Percentiles rank a stretch among this genome's conserved stretches.
Evolutionary conservation across 2,113 vertebrate species (phyloP).

Genomic region (Fregata magnificens): DNA sequence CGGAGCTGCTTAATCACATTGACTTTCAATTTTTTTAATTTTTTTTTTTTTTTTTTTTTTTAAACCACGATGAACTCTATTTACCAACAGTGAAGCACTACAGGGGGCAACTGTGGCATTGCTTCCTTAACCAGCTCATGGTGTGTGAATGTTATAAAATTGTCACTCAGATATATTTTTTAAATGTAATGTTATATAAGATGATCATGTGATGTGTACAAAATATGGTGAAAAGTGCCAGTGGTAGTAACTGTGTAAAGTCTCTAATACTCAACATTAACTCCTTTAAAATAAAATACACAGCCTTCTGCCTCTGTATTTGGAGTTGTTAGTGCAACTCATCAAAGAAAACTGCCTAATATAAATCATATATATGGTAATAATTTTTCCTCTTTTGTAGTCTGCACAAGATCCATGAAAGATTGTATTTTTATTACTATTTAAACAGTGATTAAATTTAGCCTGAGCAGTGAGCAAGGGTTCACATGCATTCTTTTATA

Average conservation of each 20-base stretch:
- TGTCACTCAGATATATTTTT: constrained; percentile 86
- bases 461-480: constrained; percentile 83
- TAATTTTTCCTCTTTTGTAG: constrained; percentile 89
- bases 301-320: constrained; percentile 82
- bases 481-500: constrained; percentile 94
- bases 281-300: constrained; percentile 80
- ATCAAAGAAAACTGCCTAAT: constrained; percentile 84
- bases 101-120: constrained; percentile 76
- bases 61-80: constrained; percentile 78
- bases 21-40: constrained; percentile 57
- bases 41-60: neutral
- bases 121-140: constrained; percentile 78
- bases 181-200: constrained; percentile 91
- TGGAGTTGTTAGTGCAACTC: constrained; percentile 80
- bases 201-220: constrained; percentile 96
- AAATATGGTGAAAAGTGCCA: constrained; percentile 96
- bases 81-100: constrained; percentile 87
- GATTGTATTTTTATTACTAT: constrained; percentile 99
- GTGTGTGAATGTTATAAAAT: constrained; percentile 80
- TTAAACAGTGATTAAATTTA: constrained; percentile 92
- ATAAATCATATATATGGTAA: constrained; percentile 85
- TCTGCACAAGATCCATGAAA: constrained; percentile 92
- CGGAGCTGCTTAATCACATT: constrained; percentile 84
- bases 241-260: constrained; percentile 96
- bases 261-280: constrained; percentile 83